Conservation (phyloP, 2,797 vertebrate genomes). For the Karalla daura region DNA sequence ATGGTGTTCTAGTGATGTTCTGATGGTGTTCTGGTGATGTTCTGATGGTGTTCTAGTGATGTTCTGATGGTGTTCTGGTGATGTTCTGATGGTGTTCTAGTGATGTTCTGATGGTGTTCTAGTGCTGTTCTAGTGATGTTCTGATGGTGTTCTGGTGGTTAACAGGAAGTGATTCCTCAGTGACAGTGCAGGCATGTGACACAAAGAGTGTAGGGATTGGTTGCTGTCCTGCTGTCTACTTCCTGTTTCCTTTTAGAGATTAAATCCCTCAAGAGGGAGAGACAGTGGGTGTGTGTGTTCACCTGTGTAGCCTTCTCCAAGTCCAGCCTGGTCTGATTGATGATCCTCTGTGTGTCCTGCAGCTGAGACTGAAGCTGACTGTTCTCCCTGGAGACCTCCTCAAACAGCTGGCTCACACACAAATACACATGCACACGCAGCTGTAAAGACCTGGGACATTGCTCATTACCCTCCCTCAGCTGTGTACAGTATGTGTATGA, state of each 20-base stretch:
- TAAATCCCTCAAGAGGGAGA: neutral
- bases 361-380: conserved; percentile 86
- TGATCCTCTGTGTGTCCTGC: conserved; percentile 86
- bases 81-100: no score
- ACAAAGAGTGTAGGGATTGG: neutral
- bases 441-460: conserved; percentile 16
- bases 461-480: no score
- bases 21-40: no score
- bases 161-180: no score
- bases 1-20: no score
- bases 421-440: neutral
- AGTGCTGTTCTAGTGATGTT: no score
- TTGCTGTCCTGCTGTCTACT: neutral
- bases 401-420: conserved; percentile 81
- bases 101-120: no score
- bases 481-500: no score
- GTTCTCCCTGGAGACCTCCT: conserved; percentile 87
- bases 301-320: conserved; percentile 89
- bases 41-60: no score
- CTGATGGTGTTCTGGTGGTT: no score
- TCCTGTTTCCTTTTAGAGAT: neutral
- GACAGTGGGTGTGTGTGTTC: neutral
- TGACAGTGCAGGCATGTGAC: no score
- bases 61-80: no score
- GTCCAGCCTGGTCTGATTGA: conserved; percentile 85